Conservation (phyloP, 2,113 vertebrate species). For the Antigone vipio region DNA sequence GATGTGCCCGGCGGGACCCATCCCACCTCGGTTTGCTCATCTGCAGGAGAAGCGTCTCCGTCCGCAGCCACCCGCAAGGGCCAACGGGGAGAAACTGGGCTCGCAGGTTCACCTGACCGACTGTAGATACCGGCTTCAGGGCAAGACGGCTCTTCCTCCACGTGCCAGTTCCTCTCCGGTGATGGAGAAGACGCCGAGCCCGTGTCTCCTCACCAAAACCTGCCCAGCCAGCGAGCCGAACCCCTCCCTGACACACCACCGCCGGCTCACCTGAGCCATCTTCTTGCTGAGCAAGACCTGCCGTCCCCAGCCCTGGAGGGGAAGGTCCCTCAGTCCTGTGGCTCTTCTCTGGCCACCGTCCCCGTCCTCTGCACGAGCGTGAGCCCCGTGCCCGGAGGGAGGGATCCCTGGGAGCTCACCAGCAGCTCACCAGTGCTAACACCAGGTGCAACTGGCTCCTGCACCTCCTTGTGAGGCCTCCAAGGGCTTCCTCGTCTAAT, state of each 20-base stretch:
- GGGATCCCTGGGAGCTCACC: neutral
- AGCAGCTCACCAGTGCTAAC: neutral
- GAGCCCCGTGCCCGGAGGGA: neutral
- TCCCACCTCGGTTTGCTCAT: neutral
- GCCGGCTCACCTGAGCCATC: no score
- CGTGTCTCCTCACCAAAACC: accelerated
- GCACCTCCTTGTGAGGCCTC: neutral
- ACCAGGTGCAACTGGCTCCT: neutral
- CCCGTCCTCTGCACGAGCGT: neutral
- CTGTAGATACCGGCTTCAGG: no score
- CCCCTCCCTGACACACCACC: neutral
- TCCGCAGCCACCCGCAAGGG: neutral
- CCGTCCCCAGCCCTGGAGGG: accelerated
- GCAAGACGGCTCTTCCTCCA: accelerated
- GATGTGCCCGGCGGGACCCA: neutral
- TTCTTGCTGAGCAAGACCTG: neutral
- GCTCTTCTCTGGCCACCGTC: neutral
- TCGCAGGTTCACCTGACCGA: neutral
- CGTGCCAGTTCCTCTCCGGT: accelerated
- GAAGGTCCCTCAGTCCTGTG: neutral
- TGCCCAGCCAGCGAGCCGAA: neutral
- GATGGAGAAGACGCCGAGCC: accelerated
- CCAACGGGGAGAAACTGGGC: neutral
- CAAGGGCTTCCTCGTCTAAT: neutral
- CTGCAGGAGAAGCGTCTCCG: neutral